A percentile compares a stretch with the other conserved stretches of the same genome.
phyloP scores from a whole-genome alignment of 2,113 vertebrate genomes.

The Upupa epops region DNA sequence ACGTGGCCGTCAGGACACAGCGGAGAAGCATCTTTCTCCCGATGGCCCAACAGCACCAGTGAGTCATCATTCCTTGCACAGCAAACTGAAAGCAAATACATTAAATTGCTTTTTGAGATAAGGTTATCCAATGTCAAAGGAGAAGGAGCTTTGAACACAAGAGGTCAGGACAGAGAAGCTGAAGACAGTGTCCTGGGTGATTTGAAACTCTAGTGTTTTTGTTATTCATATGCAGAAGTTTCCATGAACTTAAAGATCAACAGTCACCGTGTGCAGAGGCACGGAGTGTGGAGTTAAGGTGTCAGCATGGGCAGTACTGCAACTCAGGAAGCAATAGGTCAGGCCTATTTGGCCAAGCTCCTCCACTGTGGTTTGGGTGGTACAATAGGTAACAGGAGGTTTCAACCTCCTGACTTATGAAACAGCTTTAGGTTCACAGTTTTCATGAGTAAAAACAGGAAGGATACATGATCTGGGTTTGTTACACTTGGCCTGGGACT shows the following conservation, averaged over 20 bases:
- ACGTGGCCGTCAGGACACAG: background rate
- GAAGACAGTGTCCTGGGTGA: background rate
- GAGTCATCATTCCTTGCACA: background rate
- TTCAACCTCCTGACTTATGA: background rate
- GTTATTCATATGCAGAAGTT: background rate
- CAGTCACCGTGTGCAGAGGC: background rate
- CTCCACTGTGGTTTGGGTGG: background rate
- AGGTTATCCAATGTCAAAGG: background rate
- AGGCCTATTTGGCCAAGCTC: background rate
- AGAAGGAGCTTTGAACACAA: background rate
- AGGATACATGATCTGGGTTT: slow-evolving; percentile 25
- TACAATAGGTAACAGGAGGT: background rate
- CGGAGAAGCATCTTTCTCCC: background rate
- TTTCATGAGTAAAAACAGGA: slow-evolving; percentile 2
- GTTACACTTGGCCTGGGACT: slow-evolving; percentile 17
- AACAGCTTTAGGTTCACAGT: background rate
- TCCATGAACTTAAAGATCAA: background rate
- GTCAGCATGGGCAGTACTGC: background rate
- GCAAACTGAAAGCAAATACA: background rate
- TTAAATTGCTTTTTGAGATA: background rate
- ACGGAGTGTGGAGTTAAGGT: background rate
- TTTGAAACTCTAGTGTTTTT: background rate
- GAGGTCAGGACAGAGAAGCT: background rate
- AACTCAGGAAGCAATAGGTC: background rate
- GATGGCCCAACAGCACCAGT: background rate